Percentiles rank a stretch among this genome's conserved stretches.
These are phyloP conservation scores for Plecotus auritus DNA, from an alignment of 2,113 vertebrate genomes.

Conservation along the genomic window DNA sequence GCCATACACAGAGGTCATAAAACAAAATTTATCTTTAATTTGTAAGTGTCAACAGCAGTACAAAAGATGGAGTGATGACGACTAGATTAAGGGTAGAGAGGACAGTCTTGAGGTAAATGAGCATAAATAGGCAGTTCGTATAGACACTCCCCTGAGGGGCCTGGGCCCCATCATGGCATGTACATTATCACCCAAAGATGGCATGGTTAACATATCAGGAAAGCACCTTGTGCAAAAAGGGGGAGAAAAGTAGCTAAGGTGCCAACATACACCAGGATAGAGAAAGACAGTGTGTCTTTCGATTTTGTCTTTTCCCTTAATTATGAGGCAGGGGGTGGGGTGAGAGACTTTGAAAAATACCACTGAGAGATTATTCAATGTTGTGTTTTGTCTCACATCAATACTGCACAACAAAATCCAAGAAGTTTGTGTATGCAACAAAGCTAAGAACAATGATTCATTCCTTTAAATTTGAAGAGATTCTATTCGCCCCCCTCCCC, in stretches of 20 bases:
- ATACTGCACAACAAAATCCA: constrained; percentile 98
- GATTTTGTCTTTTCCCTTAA: constrained; percentile 90
- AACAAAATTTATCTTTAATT: constrained; percentile 99
- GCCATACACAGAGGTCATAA: constrained; percentile 85
- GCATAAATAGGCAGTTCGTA: constrained; percentile 96
- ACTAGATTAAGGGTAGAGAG: constrained; percentile 97
- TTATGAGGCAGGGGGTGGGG: constrained; percentile 90
- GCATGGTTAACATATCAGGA: constrained; percentile 92
- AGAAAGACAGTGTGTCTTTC: constrained; percentile 85
- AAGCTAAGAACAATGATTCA: constrained; percentile 89
- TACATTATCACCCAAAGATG: constrained; percentile 89
- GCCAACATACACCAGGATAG: constrained; percentile 88
- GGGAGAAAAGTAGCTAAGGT: constrained; percentile 87
- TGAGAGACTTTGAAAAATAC: constrained; percentile 89
- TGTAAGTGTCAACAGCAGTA: constrained; percentile 99
- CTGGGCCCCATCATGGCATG: constrained; percentile 87
- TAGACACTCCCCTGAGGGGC: constrained; percentile 86
- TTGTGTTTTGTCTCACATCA: constrained; percentile 97
- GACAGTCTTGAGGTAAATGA: constrained; percentile 99
- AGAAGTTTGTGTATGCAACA: constrained; percentile 94
- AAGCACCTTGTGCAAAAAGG: constrained; percentile 91
- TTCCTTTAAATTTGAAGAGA: constrained; percentile 73
- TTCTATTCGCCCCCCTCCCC: constrained; percentile 54
- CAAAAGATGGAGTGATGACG: constrained; percentile 99
- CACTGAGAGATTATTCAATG: constrained; percentile 93